phyloP scores from a whole-genome alignment of 2,888 invertebrate genomes.

The Tachina grossa region DNA sequence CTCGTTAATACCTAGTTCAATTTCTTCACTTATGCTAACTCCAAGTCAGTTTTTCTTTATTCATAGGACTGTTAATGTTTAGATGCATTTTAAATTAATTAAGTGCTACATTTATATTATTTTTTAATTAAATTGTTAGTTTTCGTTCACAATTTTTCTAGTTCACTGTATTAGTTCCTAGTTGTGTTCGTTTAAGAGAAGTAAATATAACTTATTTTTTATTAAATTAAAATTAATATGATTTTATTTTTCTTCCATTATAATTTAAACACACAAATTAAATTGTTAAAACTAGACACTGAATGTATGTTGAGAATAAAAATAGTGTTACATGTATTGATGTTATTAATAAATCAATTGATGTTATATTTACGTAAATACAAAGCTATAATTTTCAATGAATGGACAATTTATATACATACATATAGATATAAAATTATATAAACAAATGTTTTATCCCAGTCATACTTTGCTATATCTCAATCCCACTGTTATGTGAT shows the following conservation, averaged over 20 bases:
- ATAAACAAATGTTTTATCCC: no score
- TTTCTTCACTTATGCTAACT: no score
- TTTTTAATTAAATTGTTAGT: background rate
- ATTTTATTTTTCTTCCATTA: background rate
- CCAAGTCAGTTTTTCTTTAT: no score
- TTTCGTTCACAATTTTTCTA: constrained; percentile 9
- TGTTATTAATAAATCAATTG: constrained; percentile 57
- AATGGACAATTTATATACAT: no score
- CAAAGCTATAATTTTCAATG: background rate
- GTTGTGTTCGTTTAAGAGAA: constrained; percentile 13
- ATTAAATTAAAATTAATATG: background rate
- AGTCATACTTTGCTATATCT: no score
- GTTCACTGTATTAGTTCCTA: background rate
- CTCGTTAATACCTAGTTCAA: no score
- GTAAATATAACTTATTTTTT: background rate
- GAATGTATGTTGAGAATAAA: constrained; percentile 30
- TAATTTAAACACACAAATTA: constrained; percentile 22
- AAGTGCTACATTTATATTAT: background rate
- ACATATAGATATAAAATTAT: no score
- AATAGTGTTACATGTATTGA: constrained; percentile 32
- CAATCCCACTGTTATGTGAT: no score
- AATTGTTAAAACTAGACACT: constrained; percentile 12
- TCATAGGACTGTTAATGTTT: no score
- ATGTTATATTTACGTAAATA: constrained; percentile 57
- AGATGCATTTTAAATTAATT: background rate